phyloP scores from a whole-genome alignment of 2,113 vertebrate genomes.

The Columba janthina region DNA sequence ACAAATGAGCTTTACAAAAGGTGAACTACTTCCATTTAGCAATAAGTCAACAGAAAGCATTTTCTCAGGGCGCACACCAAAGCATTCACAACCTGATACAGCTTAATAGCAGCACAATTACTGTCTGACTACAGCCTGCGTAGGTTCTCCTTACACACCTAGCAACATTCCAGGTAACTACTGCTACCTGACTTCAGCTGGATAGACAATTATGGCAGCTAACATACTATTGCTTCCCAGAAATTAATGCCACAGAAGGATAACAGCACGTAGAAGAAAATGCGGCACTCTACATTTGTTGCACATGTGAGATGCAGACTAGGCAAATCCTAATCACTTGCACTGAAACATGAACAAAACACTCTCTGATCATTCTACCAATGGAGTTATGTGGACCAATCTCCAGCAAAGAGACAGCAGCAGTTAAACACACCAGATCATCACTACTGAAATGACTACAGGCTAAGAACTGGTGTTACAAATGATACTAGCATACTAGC shows the following conservation, averaged over 20 bases:
- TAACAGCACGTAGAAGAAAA: background rate
- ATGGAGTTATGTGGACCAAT: rapidly evolving
- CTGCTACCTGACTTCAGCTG: background rate
- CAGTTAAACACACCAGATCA: background rate
- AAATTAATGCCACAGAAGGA: background rate
- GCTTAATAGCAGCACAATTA: background rate
- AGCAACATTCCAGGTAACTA: background rate
- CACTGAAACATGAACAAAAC: background rate
- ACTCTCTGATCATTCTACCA: background rate
- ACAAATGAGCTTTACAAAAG: background rate
- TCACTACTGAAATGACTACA: background rate
- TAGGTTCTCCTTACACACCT: background rate
- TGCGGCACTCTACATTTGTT: background rate
- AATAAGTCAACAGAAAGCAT: background rate
- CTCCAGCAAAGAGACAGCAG: background rate
- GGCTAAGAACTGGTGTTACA: background rate
- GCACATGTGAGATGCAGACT: background rate
- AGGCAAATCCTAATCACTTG: background rate
- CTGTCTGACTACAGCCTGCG: background rate
- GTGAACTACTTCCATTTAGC: background rate
- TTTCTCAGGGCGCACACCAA: background rate
- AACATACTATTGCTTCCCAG: background rate
- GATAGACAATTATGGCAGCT: background rate
- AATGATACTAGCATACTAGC: background rate
- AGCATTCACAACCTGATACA: background rate